phyloP scores from a whole-genome alignment of 1,140 invertebrate species.

The Periplaneta americana region DNA sequence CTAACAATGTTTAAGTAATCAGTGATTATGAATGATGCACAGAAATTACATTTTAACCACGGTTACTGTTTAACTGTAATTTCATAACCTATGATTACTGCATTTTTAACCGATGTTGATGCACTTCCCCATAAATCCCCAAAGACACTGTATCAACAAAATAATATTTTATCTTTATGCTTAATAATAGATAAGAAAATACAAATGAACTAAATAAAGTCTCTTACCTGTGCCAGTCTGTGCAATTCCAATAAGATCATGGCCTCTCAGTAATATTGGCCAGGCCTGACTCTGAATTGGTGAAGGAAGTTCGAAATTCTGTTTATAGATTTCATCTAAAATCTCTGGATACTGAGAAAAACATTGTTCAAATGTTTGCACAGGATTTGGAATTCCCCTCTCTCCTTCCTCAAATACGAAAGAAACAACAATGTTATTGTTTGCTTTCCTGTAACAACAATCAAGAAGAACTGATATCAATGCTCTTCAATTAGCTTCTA shows the following conservation, averaged over 20 bases:
- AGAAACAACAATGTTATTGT: conserved; percentile 66
- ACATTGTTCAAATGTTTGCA: conserved; percentile 77
- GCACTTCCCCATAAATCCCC: too few relatives aligned
- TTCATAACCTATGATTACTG: too few relatives aligned
- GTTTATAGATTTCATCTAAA: conserved; percentile 70
- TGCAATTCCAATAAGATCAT: conserved; percentile 89
- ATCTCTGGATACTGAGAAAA: conserved; percentile 42
- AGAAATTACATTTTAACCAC: too few relatives aligned
- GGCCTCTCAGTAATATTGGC: conserved; percentile 79
- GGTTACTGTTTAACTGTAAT: too few relatives aligned
- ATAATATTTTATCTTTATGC: too few relatives aligned
- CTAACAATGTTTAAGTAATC: too few relatives aligned
- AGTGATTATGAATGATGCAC: too few relatives aligned
- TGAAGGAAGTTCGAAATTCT: conserved; percentile 76
- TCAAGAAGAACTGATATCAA: conserved; percentile 5
- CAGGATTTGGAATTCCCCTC: conserved; percentile 71
- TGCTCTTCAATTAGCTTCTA: too few relatives aligned
- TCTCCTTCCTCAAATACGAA: conserved; percentile 37
- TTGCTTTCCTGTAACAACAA: conserved; percentile 30
- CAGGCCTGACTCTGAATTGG: conserved; percentile 90
- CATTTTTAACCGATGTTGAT: too few relatives aligned
- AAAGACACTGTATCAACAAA: too few relatives aligned
- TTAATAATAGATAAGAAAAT: too few relatives aligned
- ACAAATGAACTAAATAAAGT: neutral
- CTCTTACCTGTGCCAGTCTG: conserved; percentile 78